Conservation (phyloP, 2,888 invertebrate species). For the Tortricodes alternella region DNA sequence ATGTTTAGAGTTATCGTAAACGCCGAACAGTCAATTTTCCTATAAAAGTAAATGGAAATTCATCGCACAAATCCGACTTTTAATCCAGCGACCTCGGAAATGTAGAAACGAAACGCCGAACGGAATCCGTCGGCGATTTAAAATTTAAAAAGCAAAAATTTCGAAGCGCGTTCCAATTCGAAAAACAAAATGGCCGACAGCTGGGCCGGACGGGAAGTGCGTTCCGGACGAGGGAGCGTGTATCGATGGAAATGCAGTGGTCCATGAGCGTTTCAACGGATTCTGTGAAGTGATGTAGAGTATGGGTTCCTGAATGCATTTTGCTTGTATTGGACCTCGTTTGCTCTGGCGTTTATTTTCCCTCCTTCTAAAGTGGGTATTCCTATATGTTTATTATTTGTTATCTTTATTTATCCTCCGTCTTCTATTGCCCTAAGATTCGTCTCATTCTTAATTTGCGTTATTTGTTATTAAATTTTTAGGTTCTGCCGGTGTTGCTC, state of each 20-base stretch:
- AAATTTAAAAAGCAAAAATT: conserved; percentile 37
- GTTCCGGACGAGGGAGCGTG: conserved; percentile 50
- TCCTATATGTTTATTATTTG: no score
- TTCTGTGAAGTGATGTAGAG: conserved; percentile 16
- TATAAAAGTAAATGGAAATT: not conserved
- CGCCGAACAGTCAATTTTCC: no score
- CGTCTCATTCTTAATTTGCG: no score
- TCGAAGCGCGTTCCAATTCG: conserved; percentile 37
- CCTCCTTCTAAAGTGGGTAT: conserved; percentile 2
- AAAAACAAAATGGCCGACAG: conserved; percentile 44
- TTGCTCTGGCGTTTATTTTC: conserved; percentile 1
- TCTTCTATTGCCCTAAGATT: no score
- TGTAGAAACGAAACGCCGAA: conserved; percentile 23
- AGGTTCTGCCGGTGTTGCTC: no score
- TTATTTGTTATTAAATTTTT: no score
- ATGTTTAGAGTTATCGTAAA: no score
- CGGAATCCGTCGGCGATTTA: conserved; percentile 31
- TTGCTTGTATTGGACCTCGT: conserved; percentile 2
- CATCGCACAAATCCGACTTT: conserved; percentile 1
- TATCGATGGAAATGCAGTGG: conserved; percentile 52
- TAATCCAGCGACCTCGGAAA: conserved; percentile 23
- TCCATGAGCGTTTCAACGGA: conserved; percentile 41
- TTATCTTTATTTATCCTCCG: no score
- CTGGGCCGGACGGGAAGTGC: conserved; percentile 45
- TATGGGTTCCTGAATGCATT: conserved; percentile 14